Base-by-base conservation (phyloP, 1,140 invertebrate species). In the Aphelinus certus region DNA sequence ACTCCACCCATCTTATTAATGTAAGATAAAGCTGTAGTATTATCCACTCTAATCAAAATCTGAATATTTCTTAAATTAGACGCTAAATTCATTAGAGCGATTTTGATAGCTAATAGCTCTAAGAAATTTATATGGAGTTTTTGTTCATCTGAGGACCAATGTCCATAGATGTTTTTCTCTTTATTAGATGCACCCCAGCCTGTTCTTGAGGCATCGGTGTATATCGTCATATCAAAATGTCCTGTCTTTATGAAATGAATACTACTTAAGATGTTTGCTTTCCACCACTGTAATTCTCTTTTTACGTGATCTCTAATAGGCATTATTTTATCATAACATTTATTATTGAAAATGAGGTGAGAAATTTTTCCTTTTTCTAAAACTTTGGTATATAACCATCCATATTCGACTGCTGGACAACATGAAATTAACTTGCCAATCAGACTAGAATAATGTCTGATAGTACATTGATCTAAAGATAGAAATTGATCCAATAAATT, bases 151-250 rank as follows among this genome's bases (percentile, higher is more conserved):
- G 42, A 1, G 1, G n/a, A 56, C 79, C 77, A 80, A 51, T 62
- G 63, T 3, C 77, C 76, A 58, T 75, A 72, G 9, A 71, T 67
- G 26, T 60, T 64, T 10, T 67, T 3, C 3, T 46, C 58, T 5
- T 55, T 5, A 63, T 78, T 77, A 45, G 10, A 73, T 3, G 73
- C 67, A 4, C 79, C 80, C 80, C 84, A 85, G 7, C 82, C 82
- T 4, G 79, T 74, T 3, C 56, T 7, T n/a, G 80, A 83, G 3
- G 80, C 77, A 61, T 83, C 81, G 2, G 80, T 77, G 73, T 80
- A 82, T 65, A 83, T 83, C 51, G 77, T 77, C 53, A 79, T 45
- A 10, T 46, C 55, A 42, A 64, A 80, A 64, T 61, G 26, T 26
- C 26, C 26, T 26, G 26, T 26, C 26, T 26, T 26, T 26, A 26